A percentile compares a stretch with the other conserved stretches of the same genome.
These are phyloP conservation scores for Cephus spinipes DNA, from an alignment of 2,888 invertebrate genomes.

Conservation along the genomic window DNA sequence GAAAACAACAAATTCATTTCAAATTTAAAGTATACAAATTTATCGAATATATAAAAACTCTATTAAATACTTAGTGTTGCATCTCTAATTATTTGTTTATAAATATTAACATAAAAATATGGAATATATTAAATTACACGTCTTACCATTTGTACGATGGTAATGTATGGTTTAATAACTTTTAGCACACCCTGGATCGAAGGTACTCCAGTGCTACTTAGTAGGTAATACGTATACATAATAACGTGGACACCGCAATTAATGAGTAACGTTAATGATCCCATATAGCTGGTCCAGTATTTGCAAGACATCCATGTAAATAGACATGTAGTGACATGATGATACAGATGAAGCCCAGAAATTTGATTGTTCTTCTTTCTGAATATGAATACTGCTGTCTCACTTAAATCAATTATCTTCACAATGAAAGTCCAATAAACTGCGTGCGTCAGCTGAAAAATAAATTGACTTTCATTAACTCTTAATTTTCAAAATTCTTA, in stretches of 20 bases:
- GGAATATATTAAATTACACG: not conserved
- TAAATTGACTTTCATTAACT: slow-evolving; percentile 67
- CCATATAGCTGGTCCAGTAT: slow-evolving; percentile 74
- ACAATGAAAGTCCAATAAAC: slow-evolving; percentile 72
- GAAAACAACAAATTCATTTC: slow-evolving; percentile 44
- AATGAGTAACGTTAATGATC: slow-evolving; percentile 71
- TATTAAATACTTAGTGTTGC: not conserved
- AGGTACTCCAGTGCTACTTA: slow-evolving; percentile 70
- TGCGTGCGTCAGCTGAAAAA: slow-evolving; percentile 52
- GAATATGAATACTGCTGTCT: slow-evolving; percentile 77
- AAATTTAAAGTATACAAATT: not conserved
- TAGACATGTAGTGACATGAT: slow-evolving; percentile 74
- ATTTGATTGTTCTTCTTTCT: slow-evolving; percentile 79
- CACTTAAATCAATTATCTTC: slow-evolving; percentile 75
- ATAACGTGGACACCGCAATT: slow-evolving; percentile 77
- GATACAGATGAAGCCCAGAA: slow-evolving; percentile 78
- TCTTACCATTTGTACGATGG: slow-evolving; percentile 75
- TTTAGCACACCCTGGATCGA: slow-evolving; percentile 68
- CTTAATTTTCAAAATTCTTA: slow-evolving; percentile 32
- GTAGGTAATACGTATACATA: slow-evolving; percentile 81
- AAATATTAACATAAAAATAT: not conserved
- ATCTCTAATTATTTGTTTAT: not conserved
- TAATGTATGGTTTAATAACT: slow-evolving; percentile 71
- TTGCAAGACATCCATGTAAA: slow-evolving; percentile 72
- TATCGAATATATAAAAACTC: not conserved